phyloP scores from a whole-genome alignment of 2,888 invertebrate genomes.

The Bellardia pandia region DNA sequence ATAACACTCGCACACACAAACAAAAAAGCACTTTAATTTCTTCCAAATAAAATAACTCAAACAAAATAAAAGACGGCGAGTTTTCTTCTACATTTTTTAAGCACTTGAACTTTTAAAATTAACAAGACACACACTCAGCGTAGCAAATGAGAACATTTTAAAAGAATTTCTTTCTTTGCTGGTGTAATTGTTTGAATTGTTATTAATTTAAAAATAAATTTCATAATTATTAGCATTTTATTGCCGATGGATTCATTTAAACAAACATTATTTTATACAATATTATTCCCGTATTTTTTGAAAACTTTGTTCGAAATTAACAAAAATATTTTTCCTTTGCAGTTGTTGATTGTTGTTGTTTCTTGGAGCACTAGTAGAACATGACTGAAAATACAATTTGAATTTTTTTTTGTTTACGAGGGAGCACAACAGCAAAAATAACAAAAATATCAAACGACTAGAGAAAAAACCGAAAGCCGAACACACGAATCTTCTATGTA shows the following conservation, averaged over 20 bases:
- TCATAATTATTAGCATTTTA: background rate
- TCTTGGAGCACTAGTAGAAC: conserved; percentile 65
- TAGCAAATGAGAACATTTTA: background rate
- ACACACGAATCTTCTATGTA: conserved; percentile 42
- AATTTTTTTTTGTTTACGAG: conserved; percentile 59
- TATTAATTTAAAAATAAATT: background rate
- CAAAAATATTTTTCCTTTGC: conserved; percentile 29
- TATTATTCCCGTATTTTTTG: conserved; percentile 37
- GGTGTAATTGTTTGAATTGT: conserved; percentile 11
- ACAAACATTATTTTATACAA: too few relatives aligned
- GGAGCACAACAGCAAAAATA: conserved; percentile 41
- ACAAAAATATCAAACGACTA: conserved; percentile 17
- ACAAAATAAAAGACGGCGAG: conserved; percentile 21
- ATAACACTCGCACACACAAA: conserved; percentile 24
- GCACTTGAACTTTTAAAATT: conserved; percentile 61
- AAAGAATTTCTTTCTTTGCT: conserved; percentile 26
- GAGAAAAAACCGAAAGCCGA: conserved; percentile 36
- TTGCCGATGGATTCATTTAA: background rate
- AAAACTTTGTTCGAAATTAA: conserved; percentile 6
- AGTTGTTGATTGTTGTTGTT: conserved; percentile 56
- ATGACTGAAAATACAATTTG: conserved; percentile 60
- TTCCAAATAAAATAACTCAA: conserved; percentile 7
- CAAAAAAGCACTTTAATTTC: conserved; percentile 47
- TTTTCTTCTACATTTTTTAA: conserved; percentile 3
- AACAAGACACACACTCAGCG: conserved; percentile 32